Evolutionary conservation across 2,888 invertebrate genomes (phyloP).

Genomic region (Microplitis deprimator): DNA sequence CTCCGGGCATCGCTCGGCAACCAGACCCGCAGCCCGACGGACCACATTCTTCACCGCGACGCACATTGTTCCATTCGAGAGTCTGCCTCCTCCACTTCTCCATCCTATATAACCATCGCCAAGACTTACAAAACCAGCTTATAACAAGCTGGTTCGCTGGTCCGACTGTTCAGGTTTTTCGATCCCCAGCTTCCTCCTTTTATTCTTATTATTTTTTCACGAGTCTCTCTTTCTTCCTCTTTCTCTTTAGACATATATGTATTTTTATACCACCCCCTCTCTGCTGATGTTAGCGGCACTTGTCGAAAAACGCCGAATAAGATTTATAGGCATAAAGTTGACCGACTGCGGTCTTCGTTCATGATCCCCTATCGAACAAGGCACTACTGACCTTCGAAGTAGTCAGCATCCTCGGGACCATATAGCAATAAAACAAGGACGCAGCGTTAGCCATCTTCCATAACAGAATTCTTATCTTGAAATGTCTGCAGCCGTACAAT

Average conservation of each 20-base stretch:
- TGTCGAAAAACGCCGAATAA: slow-evolving; percentile 61
- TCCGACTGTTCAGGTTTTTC: slow-evolving; percentile 42
- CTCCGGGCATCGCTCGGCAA: slow-evolving; percentile 41
- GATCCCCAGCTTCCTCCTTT: slow-evolving; percentile 48
- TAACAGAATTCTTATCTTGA: neutral
- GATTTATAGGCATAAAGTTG: slow-evolving; percentile 69
- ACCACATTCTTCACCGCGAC: slow-evolving; percentile 70
- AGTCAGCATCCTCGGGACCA: neutral
- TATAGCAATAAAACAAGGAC: slow-evolving; percentile 20
- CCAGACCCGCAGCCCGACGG: slow-evolving; percentile 64
- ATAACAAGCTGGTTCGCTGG: slow-evolving; percentile 63
- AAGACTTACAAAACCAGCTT: slow-evolving; percentile 54
- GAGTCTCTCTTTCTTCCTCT: slow-evolving; percentile 35
- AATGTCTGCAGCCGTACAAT: neutral
- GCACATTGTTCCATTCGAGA: slow-evolving; percentile 67
- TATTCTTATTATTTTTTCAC: slow-evolving; percentile 55
- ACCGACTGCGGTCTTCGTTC: slow-evolving; percentile 68
- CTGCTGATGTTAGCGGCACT: slow-evolving; percentile 39
- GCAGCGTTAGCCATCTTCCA: slow-evolving; percentile 3
- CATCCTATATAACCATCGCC: slow-evolving; percentile 44
- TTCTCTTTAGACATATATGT: slow-evolving; percentile 27
- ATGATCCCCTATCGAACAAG: slow-evolving; percentile 47
- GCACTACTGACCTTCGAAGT: slow-evolving; percentile 60
- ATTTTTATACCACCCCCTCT: slow-evolving; percentile 32
- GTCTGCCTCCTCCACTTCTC: slow-evolving; percentile 48